Evolutionary conservation across 2,113 vertebrate species (phyloP), one percentile per base, ranked within the genome.

Genomic region (Coregonus clupeaformis): DNA sequence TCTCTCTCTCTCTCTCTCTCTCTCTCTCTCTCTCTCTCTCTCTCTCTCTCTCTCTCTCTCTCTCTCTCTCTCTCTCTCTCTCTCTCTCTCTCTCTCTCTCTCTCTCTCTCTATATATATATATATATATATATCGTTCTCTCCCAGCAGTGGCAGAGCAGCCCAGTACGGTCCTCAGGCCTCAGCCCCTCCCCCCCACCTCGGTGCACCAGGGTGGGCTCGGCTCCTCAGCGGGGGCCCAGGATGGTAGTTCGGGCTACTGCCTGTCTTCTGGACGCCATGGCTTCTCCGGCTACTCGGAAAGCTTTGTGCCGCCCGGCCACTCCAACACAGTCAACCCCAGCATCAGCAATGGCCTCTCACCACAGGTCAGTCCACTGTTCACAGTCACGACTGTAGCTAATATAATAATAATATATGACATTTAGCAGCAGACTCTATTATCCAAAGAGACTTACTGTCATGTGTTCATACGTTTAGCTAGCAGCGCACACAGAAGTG

Each of bases 241-340:
- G 65, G 98, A 99, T 29, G 96, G 94, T 78, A 89, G 94, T 88
- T 95, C 97, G 60, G 95, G 96, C 18, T 99, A 99, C 80, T 98
- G 97, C 93, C 94, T 99, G 47, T 94, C 98, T 4, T 97, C 97
- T 72, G 95, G 92, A 86, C 95, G 97, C 78, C 96, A 98, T 13
- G 90, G 97, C 89, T 99, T 99, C 94, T 96, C 98, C 86, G 96
- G 97, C 90, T 99, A 99, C 92, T 96, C 98, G 75, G 98, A 99
- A 88, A 94, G 96, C 94, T 99, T 98, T 85, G 96, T 96, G 90
- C 85, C 94, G 0, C 89, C 96, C 1, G 96, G 95, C 81, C 97
- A 98, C 84, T 89, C 91, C 85, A 98, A 96, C 90, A 82, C 93
- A 71, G 97, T 99, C 91, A 98, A 99, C 94, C 94, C 97, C 74